Percentiles rank a stretch among this genome's conserved stretches.
These are phyloP conservation scores for Platanista minor DNA, from an alignment of 2,113 vertebrate genomes.

Conservation along the genomic window DNA sequence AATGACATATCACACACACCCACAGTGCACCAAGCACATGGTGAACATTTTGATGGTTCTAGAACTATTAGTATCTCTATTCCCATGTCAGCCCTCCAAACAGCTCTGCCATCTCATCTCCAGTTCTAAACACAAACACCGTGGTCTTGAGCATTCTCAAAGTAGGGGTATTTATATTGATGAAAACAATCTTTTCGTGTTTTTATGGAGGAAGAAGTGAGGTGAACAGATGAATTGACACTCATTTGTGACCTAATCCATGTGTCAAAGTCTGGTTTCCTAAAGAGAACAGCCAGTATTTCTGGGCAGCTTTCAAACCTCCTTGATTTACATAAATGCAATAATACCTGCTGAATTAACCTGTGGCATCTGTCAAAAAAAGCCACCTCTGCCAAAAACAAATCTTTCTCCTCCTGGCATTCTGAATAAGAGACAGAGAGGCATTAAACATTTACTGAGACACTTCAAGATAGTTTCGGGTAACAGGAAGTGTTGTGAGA, in stretches of 20 bases:
- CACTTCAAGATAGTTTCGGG: slow-evolving; percentile 69
- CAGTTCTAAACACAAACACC: not conserved
- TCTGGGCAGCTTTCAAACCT: not conserved
- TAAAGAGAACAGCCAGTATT: slow-evolving; percentile 18
- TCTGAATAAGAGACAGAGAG: slow-evolving; percentile 61
- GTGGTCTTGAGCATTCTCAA: not conserved
- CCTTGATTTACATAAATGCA: not conserved
- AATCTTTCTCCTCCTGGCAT: slow-evolving; percentile 2
- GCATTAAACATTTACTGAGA: slow-evolving; percentile 72
- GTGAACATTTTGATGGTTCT: not conserved
- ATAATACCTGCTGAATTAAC: slow-evolving; percentile 31
- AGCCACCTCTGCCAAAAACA: slow-evolving; percentile 29
- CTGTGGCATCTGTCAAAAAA: slow-evolving; percentile 48
- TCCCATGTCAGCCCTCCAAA: not conserved
- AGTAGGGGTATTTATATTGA: not conserved
- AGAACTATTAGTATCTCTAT: not conserved
- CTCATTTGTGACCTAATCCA: not conserved
- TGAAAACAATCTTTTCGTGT: not conserved
- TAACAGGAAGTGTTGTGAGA: slow-evolving; percentile 78
- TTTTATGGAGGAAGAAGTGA: not conserved
- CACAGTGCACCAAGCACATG: rapidly evolving
- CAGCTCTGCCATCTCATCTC: not conserved
- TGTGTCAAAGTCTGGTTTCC: slow-evolving; percentile 6
- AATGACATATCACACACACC: not conserved
- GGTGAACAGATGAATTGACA: not conserved